phyloP scores from a whole-genome alignment of 2,888 invertebrate genomes.

The Arctia plantaginis region DNA sequence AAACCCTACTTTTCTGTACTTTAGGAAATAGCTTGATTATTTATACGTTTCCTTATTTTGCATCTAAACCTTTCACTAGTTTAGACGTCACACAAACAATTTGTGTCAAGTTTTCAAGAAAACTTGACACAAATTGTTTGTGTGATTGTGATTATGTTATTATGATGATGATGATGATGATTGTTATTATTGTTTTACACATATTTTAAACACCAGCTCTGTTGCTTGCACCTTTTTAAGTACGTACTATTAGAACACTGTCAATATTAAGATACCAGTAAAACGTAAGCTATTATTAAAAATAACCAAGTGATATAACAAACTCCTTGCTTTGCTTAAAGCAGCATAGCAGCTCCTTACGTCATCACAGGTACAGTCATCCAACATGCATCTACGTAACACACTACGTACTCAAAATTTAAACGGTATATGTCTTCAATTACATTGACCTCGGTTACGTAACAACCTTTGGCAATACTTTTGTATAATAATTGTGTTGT shows the following conservation, averaged over 20 bases:
- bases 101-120: no score
- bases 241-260: background rate
- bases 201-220: background rate
- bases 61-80: background rate
- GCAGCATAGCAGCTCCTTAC: background rate
- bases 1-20: background rate
- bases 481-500: background rate
- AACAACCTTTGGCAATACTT: background rate
- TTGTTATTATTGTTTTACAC: background rate
- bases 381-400: background rate
- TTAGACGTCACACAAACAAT: no score
- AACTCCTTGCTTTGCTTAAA: background rate
- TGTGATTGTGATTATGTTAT: no score
- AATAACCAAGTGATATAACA: background rate
- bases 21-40: background rate
- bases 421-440: background rate
- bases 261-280: background rate
- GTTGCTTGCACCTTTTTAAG: background rate
- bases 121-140: no score
- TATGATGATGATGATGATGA: no score
- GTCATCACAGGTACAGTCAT: slow-evolving; percentile 2
- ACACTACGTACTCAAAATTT: background rate
- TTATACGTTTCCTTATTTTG: background rate
- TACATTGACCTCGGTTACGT: background rate
- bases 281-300: background rate